Evolutionary conservation across 2,797 vertebrate species (phyloP), one percentile per base, ranked within the genome.

Genomic region (Chloroceryle amazona): DNA sequence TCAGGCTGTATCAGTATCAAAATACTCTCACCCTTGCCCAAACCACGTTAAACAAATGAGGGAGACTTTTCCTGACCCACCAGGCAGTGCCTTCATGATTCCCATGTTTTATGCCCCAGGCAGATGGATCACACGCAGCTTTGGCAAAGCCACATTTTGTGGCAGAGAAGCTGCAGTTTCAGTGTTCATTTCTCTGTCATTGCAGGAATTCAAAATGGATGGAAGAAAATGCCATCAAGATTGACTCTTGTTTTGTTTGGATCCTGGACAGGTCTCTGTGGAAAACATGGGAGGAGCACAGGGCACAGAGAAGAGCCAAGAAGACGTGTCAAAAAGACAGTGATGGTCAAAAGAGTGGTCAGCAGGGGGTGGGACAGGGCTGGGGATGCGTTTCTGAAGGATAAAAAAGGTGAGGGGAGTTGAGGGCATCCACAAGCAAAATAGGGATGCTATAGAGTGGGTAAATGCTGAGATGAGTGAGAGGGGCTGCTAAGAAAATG

Each of bases 231-330:
- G 42, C n/a, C 89, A 42, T 85, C 1, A 46, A 87, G 81, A 44
- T 20, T 84, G 86, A 90, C 75, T 68, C n/a, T 47, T 97, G 90
- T 96, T 93, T 92, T 89, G 81, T 65, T 91, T 95, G 92, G 96
- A 91, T 19, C 17, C 57, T 52, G 41, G 90, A 74, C 87, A 71
- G 39, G 86, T 90, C 94, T 83, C 55, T 62, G 68, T 62, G 96
- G 96, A 96, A 97, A 96, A 96, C 90, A 94, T 60, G 35, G 85
- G 96, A 84, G 93, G 95, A 71, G 66, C 41, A 7, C 11, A 2
- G 25, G 81, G 47, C 67, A 95, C 63, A 86, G 82, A 54, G 62
- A 73, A 52, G 54, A 91, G 89, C 86, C 92, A 93, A 66, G 57
- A 39, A 47, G 91, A 90, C 6, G 65, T 76, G 94, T 94, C 75